Evolutionary conservation across 2,113 vertebrate species (phyloP).

Genomic region (Oryctolagus cuniculus): DNA sequence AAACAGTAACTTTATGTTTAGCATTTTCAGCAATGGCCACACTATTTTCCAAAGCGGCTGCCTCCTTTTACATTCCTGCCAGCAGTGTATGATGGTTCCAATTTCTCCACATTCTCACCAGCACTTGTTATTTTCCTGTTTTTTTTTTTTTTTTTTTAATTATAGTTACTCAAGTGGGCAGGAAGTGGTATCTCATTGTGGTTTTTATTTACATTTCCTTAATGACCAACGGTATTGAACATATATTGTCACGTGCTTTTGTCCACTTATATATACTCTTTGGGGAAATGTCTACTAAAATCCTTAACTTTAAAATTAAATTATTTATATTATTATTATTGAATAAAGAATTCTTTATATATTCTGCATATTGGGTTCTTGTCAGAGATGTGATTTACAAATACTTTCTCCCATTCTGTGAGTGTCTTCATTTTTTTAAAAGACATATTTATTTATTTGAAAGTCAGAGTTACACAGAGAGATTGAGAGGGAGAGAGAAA

Average conservation of each 20-base stretch:
- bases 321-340: neutral
- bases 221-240: too few species aligned
- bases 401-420: too few species aligned
- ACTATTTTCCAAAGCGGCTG: neutral
- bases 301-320: neutral
- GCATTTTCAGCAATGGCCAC: neutral
- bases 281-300: neutral
- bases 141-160: neutral
- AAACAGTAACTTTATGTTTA: constrained; percentile 19
- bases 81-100: neutral
- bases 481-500: too few species aligned
- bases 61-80: neutral
- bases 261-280: too few species aligned
- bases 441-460: too few species aligned
- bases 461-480: too few species aligned
- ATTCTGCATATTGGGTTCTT: neutral
- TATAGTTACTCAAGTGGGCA: neutral
- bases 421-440: too few species aligned
- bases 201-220: too few species aligned
- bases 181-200: neutral
- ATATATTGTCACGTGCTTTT: too few species aligned
- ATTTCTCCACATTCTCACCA: neutral
- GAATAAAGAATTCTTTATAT: neutral
- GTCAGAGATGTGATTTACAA: neutral
- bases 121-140: neutral